A percentile compares a stretch with the other conserved stretches of the same genome.
Conservation (phyloP, 2,797 vertebrate genomes). For the Chelonia mydas region DNA sequence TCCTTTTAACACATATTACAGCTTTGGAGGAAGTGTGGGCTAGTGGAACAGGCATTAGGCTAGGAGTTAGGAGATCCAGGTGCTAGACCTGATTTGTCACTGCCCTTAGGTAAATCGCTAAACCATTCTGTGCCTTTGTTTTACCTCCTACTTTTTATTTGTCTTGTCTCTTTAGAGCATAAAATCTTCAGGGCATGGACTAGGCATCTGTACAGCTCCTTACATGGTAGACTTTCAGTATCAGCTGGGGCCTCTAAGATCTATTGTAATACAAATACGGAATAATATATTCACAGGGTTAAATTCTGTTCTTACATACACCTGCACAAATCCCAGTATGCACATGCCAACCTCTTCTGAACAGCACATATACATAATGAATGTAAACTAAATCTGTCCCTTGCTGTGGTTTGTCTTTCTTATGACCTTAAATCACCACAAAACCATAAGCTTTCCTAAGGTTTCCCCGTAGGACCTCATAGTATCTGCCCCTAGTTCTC, state of each 20-base stretch:
- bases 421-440: background rate
- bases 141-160: background rate
- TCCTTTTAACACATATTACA: no score
- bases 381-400: background rate
- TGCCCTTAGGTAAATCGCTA: accelerated
- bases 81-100: background rate
- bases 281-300: background rate
- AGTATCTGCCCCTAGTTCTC: background rate
- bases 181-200: background rate
- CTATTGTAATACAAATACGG: background rate
- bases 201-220: accelerated
- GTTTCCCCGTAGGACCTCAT: background rate
- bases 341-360: background rate
- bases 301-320: background rate
- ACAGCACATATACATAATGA: background rate
- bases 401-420: background rate
- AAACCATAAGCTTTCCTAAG: background rate
- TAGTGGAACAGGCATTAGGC: accelerated
- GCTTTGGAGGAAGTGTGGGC: accelerated
- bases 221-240: background rate
- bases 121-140: background rate
- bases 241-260: background rate
- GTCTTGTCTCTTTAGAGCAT: background rate
- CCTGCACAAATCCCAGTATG: background rate
- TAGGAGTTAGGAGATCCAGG: background rate